Base-by-base conservation (phyloP, 2,113 vertebrate species). In the Laterallus jamaicensis region DNA sequence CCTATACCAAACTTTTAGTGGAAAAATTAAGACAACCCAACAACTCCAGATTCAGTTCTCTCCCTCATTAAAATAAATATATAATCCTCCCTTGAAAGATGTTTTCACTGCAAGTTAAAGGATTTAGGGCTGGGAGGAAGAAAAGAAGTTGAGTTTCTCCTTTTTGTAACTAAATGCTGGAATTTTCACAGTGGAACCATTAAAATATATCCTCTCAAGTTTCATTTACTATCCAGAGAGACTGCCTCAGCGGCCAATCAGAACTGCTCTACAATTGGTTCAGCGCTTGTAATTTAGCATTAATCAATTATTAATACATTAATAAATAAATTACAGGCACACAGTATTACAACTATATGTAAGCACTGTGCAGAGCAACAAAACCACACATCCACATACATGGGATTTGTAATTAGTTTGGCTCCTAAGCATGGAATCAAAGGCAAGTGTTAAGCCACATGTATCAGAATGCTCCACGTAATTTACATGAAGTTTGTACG, bases 321-420 rank as follows among this genome's bases (percentile, higher is more conserved):
- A 85, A 83, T 89, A 96, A 96, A 90, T 88, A 91, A 91, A 80
- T 91, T 35, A 67, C 54, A 68, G 14, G 29, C 29, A 37, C 20
- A 62, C 42, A 25, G 44, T 47, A 82, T 52, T 73, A 54, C 24
- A n/a, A 87, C 7, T 64, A 49, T 52, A 85, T 16, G 1, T 60
- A 60, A 79, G 22, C 35, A 59, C 8, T 56, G 6, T 52, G 26
- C 49, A 85, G 42, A 84, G 67, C 26, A 90, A 63, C 70, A 42
- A 67, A 86, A 78, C 24, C 24, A 22, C 39, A 17, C 26, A 80
- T 58, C 7, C 40, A 54, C 0, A 0, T 29, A 39, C 14, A 6
- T 2, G 5, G 19, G 13, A 76, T 49, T 90, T 85, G 60, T 87
- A 49, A 71, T 64, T 55, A 59, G 8, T 74, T 55, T 40, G 15